These are phyloP conservation scores for Atta texana DNA, from an alignment of 1,140 invertebrate genomes.

Conservation along the genomic window DNA sequence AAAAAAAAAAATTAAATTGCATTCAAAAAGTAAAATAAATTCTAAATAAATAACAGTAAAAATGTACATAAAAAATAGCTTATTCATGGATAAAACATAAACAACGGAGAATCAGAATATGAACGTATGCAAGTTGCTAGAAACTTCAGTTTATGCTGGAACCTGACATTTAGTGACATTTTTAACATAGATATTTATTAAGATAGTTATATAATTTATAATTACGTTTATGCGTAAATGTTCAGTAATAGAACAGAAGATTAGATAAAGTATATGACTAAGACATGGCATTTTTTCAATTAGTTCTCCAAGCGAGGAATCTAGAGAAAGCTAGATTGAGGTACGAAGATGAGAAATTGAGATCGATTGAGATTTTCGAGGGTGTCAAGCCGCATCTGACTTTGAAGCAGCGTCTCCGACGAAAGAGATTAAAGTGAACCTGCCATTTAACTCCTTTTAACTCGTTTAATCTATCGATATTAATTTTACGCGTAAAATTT, in stretches of 20 bases:
- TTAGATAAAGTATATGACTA: background rate
- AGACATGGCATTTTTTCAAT: slow-evolving; percentile 82
- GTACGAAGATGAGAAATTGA: slow-evolving; percentile 86
- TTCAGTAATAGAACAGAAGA: slow-evolving; percentile 35
- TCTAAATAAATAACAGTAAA: background rate
- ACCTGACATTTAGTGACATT: slow-evolving; percentile 36
- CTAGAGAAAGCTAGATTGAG: slow-evolving; percentile 83
- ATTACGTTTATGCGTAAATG: background rate
- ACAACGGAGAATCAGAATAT: slow-evolving; percentile 9
- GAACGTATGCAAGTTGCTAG: background rate
- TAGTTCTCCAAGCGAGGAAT: slow-evolving; percentile 84
- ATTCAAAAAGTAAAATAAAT: background rate
- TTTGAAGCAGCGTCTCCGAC: slow-evolving; percentile 83
- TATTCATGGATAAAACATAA: background rate
- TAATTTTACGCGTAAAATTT: slow-evolving; percentile 16
- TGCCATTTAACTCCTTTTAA: slow-evolving; percentile 4
- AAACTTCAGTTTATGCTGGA: slow-evolving; percentile 27
- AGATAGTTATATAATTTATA: background rate
- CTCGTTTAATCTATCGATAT: background rate
- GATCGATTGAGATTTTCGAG: slow-evolving; percentile 84
- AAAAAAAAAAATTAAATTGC: background rate
- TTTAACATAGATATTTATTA: slow-evolving; percentile 6
- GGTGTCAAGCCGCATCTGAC: slow-evolving; percentile 81
- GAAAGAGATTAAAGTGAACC: slow-evolving; percentile 80
- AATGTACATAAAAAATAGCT: background rate